Percentiles rank a stretch among this genome's conserved stretches.
These are phyloP conservation scores for Polyommatus icarus DNA, from an alignment of 2,888 invertebrate species.

Conservation along the genomic window DNA sequence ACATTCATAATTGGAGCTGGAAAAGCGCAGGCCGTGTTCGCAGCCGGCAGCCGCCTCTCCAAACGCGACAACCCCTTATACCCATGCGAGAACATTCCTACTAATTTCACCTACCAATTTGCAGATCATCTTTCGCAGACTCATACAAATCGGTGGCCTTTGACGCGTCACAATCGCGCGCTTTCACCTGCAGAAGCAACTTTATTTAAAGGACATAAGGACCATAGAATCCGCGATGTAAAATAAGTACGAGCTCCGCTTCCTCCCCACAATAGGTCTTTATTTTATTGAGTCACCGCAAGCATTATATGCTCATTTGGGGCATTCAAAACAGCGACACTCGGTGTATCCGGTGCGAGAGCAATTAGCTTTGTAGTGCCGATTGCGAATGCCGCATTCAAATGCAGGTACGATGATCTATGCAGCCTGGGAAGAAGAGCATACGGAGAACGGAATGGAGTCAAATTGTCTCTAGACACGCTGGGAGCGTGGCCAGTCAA, in stretches of 20 bases:
- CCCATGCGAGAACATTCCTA: constrained; percentile 53
- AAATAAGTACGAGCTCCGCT: constrained; percentile 43
- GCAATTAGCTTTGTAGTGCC: constrained; percentile 61
- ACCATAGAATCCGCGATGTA: not conserved
- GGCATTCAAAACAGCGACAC: constrained; percentile 60
- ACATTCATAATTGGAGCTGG: constrained; percentile 20
- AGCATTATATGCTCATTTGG: constrained; percentile 71
- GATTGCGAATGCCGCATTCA: constrained; percentile 38
- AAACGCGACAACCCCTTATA: constrained; percentile 55
- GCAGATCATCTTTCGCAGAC: constrained; percentile 55
- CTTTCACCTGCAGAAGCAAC: constrained; percentile 34
- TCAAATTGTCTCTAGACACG: not conserved
- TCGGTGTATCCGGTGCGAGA: constrained; percentile 58
- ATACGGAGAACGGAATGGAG: not conserved
- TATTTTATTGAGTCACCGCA: constrained; percentile 51
- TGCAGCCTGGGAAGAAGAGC: not conserved
- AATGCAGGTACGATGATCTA: not conserved
- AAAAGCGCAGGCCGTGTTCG: constrained; percentile 38
- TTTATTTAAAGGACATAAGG: not conserved
- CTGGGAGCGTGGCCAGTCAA: not conserved
- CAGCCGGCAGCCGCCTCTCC: constrained; percentile 39
- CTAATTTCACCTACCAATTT: constrained; percentile 69
- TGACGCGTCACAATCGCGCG: constrained; percentile 57
- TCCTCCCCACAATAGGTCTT: constrained; percentile 53
- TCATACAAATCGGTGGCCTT: constrained; percentile 65